These are phyloP conservation scores for Drosophila repleta DNA, from an alignment of 1,140 invertebrate genomes.

Conservation along the genomic window DNA sequence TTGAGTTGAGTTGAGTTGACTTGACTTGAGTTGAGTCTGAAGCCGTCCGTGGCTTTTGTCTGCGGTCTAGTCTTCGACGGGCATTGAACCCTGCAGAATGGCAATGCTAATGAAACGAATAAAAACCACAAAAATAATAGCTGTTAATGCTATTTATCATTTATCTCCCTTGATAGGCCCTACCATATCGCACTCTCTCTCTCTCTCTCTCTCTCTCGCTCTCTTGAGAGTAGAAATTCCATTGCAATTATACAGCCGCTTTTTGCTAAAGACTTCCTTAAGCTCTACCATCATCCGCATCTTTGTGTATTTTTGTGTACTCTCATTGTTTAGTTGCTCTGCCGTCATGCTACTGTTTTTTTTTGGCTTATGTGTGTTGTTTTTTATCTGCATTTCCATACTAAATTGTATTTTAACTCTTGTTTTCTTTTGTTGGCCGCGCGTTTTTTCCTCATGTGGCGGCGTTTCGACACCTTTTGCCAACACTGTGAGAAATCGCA, in stretches of 20 bases:
- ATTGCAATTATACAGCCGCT: slow-evolving; percentile 31
- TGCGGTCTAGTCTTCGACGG: slow-evolving; percentile 4
- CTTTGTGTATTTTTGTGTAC: slow-evolving; percentile 34
- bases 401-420: slow-evolving; percentile 1
- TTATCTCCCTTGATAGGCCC: slow-evolving; percentile 22
- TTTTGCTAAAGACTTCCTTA: not conserved
- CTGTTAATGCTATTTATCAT: slow-evolving; percentile 24
- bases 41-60: slow-evolving; percentile 6
- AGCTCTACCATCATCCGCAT: not conserved
- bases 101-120: slow-evolving; percentile 30
- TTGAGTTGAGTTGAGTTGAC: too few species aligned
- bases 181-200: not conserved
- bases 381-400: slow-evolving; percentile 9
- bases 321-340: slow-evolving; percentile 51
- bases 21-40: not conserved
- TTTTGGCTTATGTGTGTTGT: slow-evolving; percentile 7
- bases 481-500: slow-evolving; percentile 5
- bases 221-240: slow-evolving; percentile 33
- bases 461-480: slow-evolving; percentile 5
- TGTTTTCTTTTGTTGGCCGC: not conserved
- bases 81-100: slow-evolving; percentile 15
- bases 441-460: not conserved
- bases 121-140: slow-evolving; percentile 9
- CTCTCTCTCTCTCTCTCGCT: not conserved
- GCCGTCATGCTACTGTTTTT: slow-evolving; percentile 25